Conservation (phyloP, 2,113 vertebrate species). For the Fulmarus glacialis region DNA sequence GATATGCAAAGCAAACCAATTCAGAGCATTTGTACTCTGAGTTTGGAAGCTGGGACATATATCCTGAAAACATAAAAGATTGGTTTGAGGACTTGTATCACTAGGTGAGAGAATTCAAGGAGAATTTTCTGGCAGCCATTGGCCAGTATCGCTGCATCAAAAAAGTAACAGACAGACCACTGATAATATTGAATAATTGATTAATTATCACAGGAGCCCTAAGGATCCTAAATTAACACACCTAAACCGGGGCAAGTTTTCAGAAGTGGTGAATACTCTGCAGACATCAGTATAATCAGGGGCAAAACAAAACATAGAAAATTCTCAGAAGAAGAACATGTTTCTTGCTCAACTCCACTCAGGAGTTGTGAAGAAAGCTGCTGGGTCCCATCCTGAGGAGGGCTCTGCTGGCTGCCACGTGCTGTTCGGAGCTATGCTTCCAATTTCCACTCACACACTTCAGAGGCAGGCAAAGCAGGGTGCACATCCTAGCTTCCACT, state of each 20-base stretch:
- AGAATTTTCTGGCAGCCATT: neutral
- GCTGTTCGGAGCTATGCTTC: neutral
- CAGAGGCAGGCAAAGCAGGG: neutral
- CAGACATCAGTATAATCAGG: neutral
- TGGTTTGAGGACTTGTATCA: neutral
- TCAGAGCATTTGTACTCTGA: neutral
- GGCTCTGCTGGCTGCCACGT: neutral
- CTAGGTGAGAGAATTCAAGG: neutral
- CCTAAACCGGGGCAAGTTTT: neutral
- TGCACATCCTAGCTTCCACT: neutral
- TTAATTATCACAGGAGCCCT: neutral
- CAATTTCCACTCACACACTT: fast-evolving
- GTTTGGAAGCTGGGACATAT: neutral
- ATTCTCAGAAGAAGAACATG: fast-evolving
- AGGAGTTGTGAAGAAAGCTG: neutral
- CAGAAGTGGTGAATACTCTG: neutral
- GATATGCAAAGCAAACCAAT: neutral
- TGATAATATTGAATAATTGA: neutral
- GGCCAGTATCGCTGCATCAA: neutral
- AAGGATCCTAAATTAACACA: neutral
- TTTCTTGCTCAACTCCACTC: neutral
- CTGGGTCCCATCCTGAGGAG: neutral
- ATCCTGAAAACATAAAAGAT: neutral
- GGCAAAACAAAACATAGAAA: neutral
- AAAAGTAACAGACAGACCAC: neutral